Evolutionary conservation across 2,113 vertebrate genomes (phyloP).

Genomic region (Chloropsis cyanopogon): DNA sequence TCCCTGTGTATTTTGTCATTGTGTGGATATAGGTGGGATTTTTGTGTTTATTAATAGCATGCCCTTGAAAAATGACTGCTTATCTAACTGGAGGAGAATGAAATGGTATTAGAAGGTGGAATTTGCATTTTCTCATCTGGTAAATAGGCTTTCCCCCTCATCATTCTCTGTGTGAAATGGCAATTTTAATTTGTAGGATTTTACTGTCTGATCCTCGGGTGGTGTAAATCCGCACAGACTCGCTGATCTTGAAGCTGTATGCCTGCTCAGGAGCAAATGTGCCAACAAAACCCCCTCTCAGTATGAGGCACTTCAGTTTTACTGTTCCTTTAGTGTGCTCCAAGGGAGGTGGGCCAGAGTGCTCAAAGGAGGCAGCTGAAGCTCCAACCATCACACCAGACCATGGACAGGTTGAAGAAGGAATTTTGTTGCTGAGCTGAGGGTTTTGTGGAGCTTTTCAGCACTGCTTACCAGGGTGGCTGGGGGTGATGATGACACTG

Average conservation of each 20-base stretch:
- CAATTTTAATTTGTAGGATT: background rate
- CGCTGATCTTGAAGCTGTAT: background rate
- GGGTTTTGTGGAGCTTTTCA: background rate
- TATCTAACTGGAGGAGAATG: background rate
- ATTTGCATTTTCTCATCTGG: background rate
- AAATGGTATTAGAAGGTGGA: background rate
- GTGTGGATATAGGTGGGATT: background rate
- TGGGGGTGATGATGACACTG: background rate
- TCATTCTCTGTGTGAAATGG: background rate
- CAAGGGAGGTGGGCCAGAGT: background rate
- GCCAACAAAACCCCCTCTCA: background rate
- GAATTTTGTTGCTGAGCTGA: background rate
- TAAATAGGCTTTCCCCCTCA: background rate
- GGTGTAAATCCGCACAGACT: background rate
- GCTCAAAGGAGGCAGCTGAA: background rate
- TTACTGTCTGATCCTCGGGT: background rate
- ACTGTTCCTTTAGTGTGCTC: background rate
- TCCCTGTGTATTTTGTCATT: fast-evolving
- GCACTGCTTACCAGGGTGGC: background rate
- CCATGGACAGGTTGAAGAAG: background rate
- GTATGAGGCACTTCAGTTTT: background rate
- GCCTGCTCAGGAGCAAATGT: background rate
- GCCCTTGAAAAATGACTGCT: background rate
- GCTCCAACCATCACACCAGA: background rate
- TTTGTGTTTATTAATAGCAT: background rate